These are phyloP conservation scores for Semotilus atromaculatus DNA, from an alignment of 2,797 vertebrate genomes.

Conservation along the genomic window DNA sequence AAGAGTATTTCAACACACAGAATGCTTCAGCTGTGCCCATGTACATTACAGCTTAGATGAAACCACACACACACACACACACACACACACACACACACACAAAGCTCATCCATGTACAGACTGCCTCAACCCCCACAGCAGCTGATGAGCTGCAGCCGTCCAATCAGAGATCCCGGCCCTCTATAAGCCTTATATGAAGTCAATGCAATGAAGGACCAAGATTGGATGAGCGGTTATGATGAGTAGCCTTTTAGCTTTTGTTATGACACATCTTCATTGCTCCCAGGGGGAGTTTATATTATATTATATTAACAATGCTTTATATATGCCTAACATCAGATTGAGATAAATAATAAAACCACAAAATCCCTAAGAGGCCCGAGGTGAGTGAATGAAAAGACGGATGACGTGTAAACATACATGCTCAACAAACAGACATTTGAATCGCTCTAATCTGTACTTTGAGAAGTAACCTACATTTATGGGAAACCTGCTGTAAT, in stretches of 20 bases:
- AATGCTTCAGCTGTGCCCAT: conserved; percentile 6
- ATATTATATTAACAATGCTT: background rate
- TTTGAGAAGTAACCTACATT: background rate
- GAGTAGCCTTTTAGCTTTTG: conserved; percentile 53
- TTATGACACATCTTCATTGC: conserved; percentile 26
- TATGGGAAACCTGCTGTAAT: background rate
- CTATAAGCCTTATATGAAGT: conserved; percentile 61
- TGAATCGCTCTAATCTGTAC: background rate
- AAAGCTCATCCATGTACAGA: conserved; percentile 45
- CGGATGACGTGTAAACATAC: background rate
- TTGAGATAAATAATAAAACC: background rate
- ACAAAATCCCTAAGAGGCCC: conserved; percentile 16
- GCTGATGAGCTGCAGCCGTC: conserved; percentile 48
- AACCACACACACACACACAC: conserved; percentile 16
- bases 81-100: conserved; percentile 47
- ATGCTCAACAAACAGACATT: background rate
- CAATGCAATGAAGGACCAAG: conserved; percentile 41
- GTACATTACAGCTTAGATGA: conserved; percentile 17
- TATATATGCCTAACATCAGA: conserved; percentile 15
- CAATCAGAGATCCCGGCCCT: conserved; percentile 51
- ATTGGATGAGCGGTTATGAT: conserved; percentile 43
- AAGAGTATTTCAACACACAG: background rate
- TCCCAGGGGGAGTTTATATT: conserved; percentile 17
- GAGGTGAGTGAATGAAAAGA: background rate
- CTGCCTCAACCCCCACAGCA: conserved; percentile 42